Evolutionary conservation across 2,888 invertebrate genomes (phyloP), one percentile per base, ranked within the genome.

Genomic region (Pogonocherus hispidulus): DNA sequence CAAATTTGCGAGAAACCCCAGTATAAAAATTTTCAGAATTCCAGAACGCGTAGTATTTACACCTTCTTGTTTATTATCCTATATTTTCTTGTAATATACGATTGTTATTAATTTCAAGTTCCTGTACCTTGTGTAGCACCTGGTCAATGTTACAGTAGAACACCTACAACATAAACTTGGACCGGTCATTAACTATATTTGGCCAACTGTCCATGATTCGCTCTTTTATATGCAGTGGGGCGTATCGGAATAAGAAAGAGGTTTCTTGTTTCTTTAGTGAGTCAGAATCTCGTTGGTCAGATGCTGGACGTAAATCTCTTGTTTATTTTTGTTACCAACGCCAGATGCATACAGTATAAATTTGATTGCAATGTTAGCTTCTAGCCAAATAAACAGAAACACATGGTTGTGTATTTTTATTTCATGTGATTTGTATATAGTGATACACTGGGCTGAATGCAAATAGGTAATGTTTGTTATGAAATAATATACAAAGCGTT

Each of bases 311-410:
- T n/a, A n/a, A n/a, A n/a, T n/a, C n/a, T n/a, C n/a, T n/a, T n/a
- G n/a, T 49, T 49, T 49, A 49, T 49, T 22, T 49, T 52, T 32
- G 32, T 52, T 18, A 16, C 32, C 32, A 51, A 27, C 32, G 18
- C 52, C 52, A 52, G 52, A 52, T 52, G 32, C 55, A 55, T 1
- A 19, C 20, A n/a, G 19, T 37, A 37, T 18, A 55, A 18, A 41
- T 55, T 55, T 37, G 20, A 22, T 14, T 37, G 19, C 37, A 55
- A 37, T 18, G 19, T n/a, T 35, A 18, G n/a, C 5, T 14, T 37
- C 3, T 20, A 14, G n/a, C 19, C 20, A 55, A 55, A 55, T 20
- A 55, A 41, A 41, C 18, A 37, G 19, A 55, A 37, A 19, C 6
- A 20, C 35, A 37, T 19, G 20, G 14, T n/a, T 22, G 3, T 32